Conservation (phyloP, 2,888 invertebrate genomes). For the Drosophila paramelanica region DNA sequence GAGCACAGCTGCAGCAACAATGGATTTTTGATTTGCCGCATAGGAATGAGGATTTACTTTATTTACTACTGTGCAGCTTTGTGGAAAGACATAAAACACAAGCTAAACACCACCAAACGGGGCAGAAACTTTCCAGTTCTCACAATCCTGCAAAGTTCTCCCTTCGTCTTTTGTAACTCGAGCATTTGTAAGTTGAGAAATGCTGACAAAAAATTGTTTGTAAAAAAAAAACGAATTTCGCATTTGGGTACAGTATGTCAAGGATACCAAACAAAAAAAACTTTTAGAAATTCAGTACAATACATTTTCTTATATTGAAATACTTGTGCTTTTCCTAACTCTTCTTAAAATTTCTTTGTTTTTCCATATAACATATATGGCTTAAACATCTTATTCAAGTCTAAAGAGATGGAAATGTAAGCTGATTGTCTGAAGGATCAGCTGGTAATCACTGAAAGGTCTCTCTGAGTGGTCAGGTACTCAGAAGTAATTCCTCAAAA, state of each 20-base stretch:
- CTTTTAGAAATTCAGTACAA: neutral
- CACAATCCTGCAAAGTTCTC: neutral
- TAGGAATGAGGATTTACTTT: slow-evolving; percentile 24
- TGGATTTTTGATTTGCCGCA: slow-evolving; percentile 35
- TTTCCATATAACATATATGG: too few species aligned
- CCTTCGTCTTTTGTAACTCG: slow-evolving; percentile 6
- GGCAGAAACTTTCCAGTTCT: slow-evolving; percentile 22
- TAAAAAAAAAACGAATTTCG: neutral
- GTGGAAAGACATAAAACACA: neutral
- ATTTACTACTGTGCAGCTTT: slow-evolving; percentile 16
- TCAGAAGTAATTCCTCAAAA: neutral
- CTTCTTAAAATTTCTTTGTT: neutral
- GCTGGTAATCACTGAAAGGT: neutral
- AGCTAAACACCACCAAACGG: slow-evolving; percentile 2
- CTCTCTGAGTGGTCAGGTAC: slow-evolving; percentile 13
- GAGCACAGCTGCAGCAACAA: slow-evolving; percentile 69
- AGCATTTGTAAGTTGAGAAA: neutral
- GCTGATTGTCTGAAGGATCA: neutral
- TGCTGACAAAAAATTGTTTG: neutral
- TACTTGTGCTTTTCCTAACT: neutral
- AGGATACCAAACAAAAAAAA: neutral
- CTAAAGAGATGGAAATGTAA: neutral
- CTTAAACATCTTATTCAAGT: neutral
- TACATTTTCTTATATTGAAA: neutral
- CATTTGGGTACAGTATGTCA: slow-evolving; percentile 10